phyloP scores from a whole-genome alignment of 2,113 vertebrate species.

The Oceanodroma tethys region DNA sequence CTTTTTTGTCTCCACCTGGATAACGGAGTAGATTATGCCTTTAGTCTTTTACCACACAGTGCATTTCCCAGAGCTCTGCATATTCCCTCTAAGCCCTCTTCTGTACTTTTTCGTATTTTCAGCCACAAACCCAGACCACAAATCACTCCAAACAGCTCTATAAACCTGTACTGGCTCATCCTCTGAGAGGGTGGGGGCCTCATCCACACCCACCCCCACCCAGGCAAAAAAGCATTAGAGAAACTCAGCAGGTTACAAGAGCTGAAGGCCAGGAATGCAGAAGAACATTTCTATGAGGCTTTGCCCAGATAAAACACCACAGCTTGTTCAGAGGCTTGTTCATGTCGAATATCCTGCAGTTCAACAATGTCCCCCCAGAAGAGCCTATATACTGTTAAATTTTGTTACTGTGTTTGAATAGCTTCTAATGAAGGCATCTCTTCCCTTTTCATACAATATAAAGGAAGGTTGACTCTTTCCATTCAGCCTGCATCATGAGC shows the following conservation, averaged over 20 bases:
- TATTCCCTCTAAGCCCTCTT: neutral
- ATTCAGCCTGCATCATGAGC: neutral
- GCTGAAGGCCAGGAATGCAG: neutral
- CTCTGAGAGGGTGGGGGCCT: neutral
- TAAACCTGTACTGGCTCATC: neutral
- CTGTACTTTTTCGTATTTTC: neutral
- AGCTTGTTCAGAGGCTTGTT: neutral
- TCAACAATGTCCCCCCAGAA: neutral
- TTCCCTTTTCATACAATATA: neutral
- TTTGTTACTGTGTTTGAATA: neutral
- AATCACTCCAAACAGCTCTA: neutral
- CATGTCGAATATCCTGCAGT: neutral
- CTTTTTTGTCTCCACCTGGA: neutral
- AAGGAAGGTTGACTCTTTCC: neutral
- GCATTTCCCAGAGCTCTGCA: neutral
- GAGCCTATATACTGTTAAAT: neutral
- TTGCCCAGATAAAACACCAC: neutral
- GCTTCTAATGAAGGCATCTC: neutral
- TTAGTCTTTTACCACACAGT: neutral
- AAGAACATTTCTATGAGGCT: neutral
- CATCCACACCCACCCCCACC: neutral
- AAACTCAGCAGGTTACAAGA: neutral
- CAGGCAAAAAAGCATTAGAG: neutral
- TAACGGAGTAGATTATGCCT: neutral
- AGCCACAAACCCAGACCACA: neutral